phyloP scores from a whole-genome alignment of 2,113 vertebrate species.

The Haemorhous mexicanus region DNA sequence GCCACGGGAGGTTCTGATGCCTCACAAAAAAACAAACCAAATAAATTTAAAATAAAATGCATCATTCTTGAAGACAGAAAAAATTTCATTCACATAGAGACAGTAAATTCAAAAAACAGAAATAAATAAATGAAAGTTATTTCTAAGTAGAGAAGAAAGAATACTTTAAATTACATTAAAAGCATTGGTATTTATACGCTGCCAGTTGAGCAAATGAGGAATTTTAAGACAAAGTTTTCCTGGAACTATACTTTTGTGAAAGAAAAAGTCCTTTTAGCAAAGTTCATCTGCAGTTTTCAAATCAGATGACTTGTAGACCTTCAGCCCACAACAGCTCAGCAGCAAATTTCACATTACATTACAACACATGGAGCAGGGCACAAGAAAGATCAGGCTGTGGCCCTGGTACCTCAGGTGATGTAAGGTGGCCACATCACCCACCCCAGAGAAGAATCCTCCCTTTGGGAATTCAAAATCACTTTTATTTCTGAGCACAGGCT shows the following conservation, averaged over 20 bases:
- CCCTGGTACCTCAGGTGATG: neutral
- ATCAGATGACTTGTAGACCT: neutral
- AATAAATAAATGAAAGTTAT: neutral
- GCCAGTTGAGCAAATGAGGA: neutral
- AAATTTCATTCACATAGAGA: neutral
- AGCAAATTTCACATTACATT: neutral
- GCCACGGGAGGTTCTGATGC: neutral
- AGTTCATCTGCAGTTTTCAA: neutral
- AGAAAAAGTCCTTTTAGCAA: neutral
- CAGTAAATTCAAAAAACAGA: neutral
- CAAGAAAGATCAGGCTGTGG: neutral
- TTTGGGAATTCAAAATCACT: neutral
- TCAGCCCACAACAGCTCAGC: neutral
- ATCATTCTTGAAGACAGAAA: neutral
- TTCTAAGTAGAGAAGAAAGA: neutral
- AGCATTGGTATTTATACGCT: neutral
- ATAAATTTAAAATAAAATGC: neutral
- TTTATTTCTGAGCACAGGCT: neutral
- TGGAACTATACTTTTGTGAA: neutral
- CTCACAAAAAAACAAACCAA: neutral
- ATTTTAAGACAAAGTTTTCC: neutral
- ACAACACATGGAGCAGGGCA: neutral
- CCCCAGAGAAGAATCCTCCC: neutral
- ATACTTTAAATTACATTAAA: neutral
- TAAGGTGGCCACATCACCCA: neutral